A percentile compares a stretch with the other conserved stretches of the same genome.
phyloP scores from a whole-genome alignment of 2,888 invertebrate species.

The Spodoptera exigua region DNA sequence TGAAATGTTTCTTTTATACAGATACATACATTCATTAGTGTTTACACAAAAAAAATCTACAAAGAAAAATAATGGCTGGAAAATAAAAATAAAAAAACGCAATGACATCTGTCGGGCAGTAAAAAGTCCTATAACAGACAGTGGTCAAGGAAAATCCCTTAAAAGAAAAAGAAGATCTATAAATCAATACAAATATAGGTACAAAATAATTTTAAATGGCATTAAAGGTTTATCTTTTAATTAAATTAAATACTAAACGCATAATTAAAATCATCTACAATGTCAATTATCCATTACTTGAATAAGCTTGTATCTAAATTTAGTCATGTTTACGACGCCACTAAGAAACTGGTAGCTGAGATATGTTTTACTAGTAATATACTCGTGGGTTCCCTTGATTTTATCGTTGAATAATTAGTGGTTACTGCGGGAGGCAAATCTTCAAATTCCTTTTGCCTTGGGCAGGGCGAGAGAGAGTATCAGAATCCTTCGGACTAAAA shows the following conservation, averaged over 20 bases:
- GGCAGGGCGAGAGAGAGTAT: too few relatives aligned
- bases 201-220: slow-evolving; percentile 18
- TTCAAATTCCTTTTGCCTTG: too few relatives aligned
- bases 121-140: not conserved
- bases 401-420: too few relatives aligned
- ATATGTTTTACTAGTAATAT: slow-evolving; percentile 24
- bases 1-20: too few relatives aligned
- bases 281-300: slow-evolving; percentile 16
- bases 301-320: slow-evolving; percentile 16
- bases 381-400: too few relatives aligned
- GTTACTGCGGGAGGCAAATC: too few relatives aligned
- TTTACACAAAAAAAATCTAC: too few relatives aligned
- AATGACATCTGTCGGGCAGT: too few relatives aligned
- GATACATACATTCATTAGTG: too few relatives aligned
- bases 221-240: slow-evolving; percentile 25
- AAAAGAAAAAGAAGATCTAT: slow-evolving; percentile 4
- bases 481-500: too few relatives aligned
- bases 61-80: too few relatives aligned
- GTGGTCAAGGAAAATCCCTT: not conserved
- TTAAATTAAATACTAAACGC: slow-evolving; percentile 6
- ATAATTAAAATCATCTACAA: slow-evolving; percentile 20
- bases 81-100: too few relatives aligned
- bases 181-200: slow-evolving; percentile 5
- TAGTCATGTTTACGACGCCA: slow-evolving; percentile 31
- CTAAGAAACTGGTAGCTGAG: not conserved